Base-by-base conservation (phyloP, 2,113 vertebrate species). In the Isurus oxyrinchus region DNA sequence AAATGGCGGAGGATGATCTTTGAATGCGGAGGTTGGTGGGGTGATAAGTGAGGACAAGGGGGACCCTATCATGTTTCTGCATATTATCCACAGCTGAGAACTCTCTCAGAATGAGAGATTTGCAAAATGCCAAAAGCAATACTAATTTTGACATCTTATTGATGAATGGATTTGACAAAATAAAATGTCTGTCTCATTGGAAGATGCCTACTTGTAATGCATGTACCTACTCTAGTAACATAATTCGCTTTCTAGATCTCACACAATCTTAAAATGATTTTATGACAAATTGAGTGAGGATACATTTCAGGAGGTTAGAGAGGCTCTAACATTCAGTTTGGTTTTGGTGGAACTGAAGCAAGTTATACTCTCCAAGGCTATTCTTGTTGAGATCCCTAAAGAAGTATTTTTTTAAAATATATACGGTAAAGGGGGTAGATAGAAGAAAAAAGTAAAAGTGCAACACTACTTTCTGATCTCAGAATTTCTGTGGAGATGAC, bases 401-500 rank as follows among this genome's bases (percentile, higher is more conserved):
- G 16, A 25, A 72, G 69, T 27, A 8, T 72, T 31, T 72, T 31
- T 72, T 5, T 5, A 0, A 25, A 4, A 25, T 69, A 25, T 27
- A 25, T 69, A 96, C 69, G 86, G 14, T 66, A 96, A 31, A 96
- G 14, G 44, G 81, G 55, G 14, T 66, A 88, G 59, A 63, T 81
- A 40, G 86, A 63, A 2, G 67, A 96, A 96, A 94, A 96, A 96
- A 49, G 44, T 49, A 49, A 97, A 57, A 35, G 44, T 6, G 2
- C 23, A 53, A 57, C 21, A 94, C 95, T 96, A 14, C 40, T 76
- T 55, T 94, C 61, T 96, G 40, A 69, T 67, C 25, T 35, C 35
- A 72, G 40, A 88, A 61, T 55, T 49, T 72, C 40, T 79, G 23
- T 53, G 66, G 63, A 3, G 3, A 2, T 69, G 44, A 95, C 23